These are phyloP conservation scores for Xyliphius kryptos DNA, from an alignment of 2,113 vertebrate genomes.

Conservation along the genomic window DNA sequence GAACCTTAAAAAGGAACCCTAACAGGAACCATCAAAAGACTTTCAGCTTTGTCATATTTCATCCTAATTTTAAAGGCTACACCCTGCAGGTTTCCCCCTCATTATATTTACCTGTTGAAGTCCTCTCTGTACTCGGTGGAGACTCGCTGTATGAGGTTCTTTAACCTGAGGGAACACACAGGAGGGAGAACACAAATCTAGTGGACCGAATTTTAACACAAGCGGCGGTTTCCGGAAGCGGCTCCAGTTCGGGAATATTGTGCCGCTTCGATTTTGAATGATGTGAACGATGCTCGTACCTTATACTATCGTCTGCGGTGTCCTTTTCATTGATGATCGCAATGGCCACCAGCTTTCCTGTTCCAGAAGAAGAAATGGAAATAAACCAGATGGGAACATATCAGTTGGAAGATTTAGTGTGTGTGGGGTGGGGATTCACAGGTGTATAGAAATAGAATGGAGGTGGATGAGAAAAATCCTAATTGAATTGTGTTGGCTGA, in stretches of 20 bases:
- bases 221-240: neutral
- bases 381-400: neutral
- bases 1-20: neutral
- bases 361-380: neutral
- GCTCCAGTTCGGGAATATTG: no score
- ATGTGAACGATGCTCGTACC: slow-evolving; percentile 58
- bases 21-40: neutral
- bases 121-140: slow-evolving; percentile 83
- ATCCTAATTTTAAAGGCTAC: neutral
- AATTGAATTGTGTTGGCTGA: no score
- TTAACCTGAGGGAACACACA: slow-evolving; percentile 70
- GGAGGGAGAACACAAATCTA: neutral
- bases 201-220: slow-evolving; percentile 21
- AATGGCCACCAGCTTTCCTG: slow-evolving; percentile 92
- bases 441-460: no score
- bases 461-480: no score
- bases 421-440: no score
- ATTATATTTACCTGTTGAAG: slow-evolving; percentile 78
- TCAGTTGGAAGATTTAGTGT: no score
- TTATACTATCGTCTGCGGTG: slow-evolving; percentile 75
- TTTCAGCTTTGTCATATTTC: neutral
- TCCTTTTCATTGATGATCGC: slow-evolving; percentile 92
- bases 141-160: slow-evolving; percentile 83
- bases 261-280: no score
- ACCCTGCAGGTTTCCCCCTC: neutral